Percentiles rank a stretch among this genome's conserved stretches.
Evolutionary conservation across 1,140 invertebrate genomes (phyloP).

Genomic region (Drosophila orena): DNA sequence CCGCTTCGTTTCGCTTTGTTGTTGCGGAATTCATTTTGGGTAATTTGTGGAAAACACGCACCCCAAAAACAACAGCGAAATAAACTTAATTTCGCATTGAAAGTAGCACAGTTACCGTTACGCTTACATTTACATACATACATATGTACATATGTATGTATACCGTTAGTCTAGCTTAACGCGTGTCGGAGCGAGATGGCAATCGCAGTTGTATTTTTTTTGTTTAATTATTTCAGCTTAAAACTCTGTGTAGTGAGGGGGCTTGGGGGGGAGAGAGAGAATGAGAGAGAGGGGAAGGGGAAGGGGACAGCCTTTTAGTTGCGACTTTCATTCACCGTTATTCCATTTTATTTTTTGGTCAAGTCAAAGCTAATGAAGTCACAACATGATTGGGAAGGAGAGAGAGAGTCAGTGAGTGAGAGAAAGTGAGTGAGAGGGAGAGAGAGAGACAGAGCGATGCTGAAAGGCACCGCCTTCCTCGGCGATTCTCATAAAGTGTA

Average conservation of each 20-base stretch:
- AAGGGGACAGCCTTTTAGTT: neutral
- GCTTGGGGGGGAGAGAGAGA: neutral
- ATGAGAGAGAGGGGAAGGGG: neutral
- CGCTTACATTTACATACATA: conserved; percentile 10
- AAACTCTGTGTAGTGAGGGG: too few species aligned
- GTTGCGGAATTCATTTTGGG: conserved; percentile 55
- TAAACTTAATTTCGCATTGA: conserved; percentile 24
- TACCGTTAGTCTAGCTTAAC: conserved; percentile 15
- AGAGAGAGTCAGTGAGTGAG: neutral
- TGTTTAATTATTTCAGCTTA: conserved; percentile 27
- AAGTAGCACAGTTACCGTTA: conserved; percentile 40
- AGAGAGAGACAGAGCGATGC: neutral
- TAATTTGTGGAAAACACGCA: conserved; percentile 56
- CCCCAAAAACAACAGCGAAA: conserved; percentile 8
- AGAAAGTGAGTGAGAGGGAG: neutral
- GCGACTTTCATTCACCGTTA: neutral
- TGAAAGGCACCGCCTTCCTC: conserved; percentile 8
- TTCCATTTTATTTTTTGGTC: neutral
- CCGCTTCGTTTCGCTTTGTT: conserved; percentile 31
- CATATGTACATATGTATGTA: too few species aligned
- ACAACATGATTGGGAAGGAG: neutral
- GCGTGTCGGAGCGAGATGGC: conserved; percentile 26
- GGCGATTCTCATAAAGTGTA: conserved; percentile 11
- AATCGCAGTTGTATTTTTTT: conserved; percentile 3
- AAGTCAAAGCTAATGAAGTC: conserved; percentile 18